These are phyloP conservation scores for Leptinotarsa texana DNA, from an alignment of 1,140 invertebrate genomes.

Conservation along the genomic window DNA sequence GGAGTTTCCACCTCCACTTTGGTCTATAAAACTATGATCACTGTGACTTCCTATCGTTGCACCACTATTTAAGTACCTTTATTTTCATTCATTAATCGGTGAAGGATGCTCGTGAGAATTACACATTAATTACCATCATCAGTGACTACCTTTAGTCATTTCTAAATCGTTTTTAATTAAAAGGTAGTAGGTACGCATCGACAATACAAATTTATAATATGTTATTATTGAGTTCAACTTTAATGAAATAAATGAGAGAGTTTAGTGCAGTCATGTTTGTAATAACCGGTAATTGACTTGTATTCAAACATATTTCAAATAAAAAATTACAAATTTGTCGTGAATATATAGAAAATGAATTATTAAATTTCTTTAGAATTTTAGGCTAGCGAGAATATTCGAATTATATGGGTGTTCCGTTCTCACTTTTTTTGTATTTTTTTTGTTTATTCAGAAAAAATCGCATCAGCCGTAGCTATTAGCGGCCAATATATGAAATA, in stretches of 20 bases:
- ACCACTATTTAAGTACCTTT: neutral
- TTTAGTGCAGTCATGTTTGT: neutral
- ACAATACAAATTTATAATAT: neutral
- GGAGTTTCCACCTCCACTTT: too few relatives aligned
- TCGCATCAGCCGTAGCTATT: too few relatives aligned
- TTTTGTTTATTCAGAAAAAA: too few relatives aligned
- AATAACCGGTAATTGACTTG: neutral
- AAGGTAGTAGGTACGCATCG: neutral
- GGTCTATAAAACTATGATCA: too few relatives aligned
- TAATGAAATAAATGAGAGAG: neutral
- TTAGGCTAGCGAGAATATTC: too few relatives aligned
- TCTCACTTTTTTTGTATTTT: too few relatives aligned
- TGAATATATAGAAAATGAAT: too few relatives aligned
- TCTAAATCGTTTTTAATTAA: neutral
- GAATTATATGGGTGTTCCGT: too few relatives aligned
- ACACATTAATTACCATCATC: neutral
- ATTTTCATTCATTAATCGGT: neutral
- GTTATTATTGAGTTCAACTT: neutral
- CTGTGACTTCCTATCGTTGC: too few relatives aligned
- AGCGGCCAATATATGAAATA: too few relatives aligned
- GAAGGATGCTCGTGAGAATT: conserved; percentile 5
- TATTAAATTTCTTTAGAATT: too few relatives aligned
- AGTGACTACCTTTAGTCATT: neutral
- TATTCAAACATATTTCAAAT: neutral
- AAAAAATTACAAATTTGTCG: too few relatives aligned